A percentile compares a stretch with the other conserved stretches of the same genome.
phyloP scores from a whole-genome alignment of 2,797 vertebrate genomes.

The Macrochelys suwanniensis region DNA sequence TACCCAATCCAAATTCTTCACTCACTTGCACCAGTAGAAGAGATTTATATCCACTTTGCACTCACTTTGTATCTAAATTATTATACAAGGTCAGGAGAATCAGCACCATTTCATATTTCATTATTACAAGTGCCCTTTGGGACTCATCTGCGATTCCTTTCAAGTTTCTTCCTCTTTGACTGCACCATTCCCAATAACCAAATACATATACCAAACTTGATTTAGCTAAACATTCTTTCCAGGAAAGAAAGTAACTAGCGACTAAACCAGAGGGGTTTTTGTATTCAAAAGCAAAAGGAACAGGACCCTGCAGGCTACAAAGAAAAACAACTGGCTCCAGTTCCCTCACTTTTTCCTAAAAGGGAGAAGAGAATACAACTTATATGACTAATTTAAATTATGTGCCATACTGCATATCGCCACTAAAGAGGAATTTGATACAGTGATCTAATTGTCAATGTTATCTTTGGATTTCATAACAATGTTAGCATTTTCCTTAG shows the following conservation, averaged over 20 bases:
- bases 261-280: background rate
- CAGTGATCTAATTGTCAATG: background rate
- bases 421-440: background rate
- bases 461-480: slow-evolving; percentile 64
- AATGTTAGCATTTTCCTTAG: slow-evolving; percentile 75
- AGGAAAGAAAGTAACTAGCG: background rate
- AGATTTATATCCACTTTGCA: background rate
- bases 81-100: background rate
- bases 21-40: background rate
- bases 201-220: background rate
- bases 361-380: too few species aligned
- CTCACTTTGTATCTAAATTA: background rate
- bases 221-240: background rate
- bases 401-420: background rate
- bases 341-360: background rate
- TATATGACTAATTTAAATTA: background rate
- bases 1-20: background rate
- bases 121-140: background rate
- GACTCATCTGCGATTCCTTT: background rate
- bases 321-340: background rate
- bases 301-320: background rate
- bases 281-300: slow-evolving; percentile 53
- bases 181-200: background rate
- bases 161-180: background rate
- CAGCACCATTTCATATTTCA: background rate